phyloP scores from a whole-genome alignment of 2,113 vertebrate genomes.

The Semicossyphus pulcher region DNA sequence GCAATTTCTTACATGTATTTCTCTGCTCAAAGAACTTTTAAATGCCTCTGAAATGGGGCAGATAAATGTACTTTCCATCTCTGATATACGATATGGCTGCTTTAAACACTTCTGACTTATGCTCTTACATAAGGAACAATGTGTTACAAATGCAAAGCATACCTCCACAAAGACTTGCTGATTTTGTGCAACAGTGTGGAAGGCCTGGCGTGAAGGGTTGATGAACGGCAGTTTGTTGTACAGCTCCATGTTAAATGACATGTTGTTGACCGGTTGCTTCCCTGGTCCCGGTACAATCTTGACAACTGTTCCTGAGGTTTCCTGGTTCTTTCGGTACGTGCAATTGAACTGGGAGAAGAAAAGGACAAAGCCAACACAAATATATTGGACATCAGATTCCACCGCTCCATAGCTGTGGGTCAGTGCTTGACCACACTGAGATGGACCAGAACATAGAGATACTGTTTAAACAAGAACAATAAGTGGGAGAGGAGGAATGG shows the following conservation, averaged over 20 bases:
- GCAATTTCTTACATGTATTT: too few relatives aligned
- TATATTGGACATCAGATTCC: conserved; percentile 37
- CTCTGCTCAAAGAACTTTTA: too few relatives aligned
- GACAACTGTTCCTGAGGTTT: conserved; percentile 2
- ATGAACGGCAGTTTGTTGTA: conserved; percentile 84
- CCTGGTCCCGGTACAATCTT: conserved; percentile 30
- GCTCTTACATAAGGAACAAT: neutral
- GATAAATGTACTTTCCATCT: too few relatives aligned
- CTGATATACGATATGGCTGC: neutral
- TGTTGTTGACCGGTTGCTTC: conserved; percentile 70
- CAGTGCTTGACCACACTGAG: conserved; percentile 19
- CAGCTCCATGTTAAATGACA: conserved; percentile 91
- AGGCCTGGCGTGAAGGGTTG: conserved; percentile 81
- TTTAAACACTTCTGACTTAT: neutral
- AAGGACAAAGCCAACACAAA: conserved; percentile 49
- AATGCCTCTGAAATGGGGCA: too few relatives aligned
- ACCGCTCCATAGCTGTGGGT: conserved; percentile 10
- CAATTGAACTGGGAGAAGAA: conserved; percentile 90
- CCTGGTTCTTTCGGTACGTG: conserved; percentile 80
- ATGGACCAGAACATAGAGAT: neutral
- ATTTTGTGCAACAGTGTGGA: conserved; percentile 87
- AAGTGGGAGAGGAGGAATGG: conserved; percentile 12
- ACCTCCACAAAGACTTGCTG: conserved; percentile 92
- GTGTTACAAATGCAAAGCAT: conserved; percentile 27
- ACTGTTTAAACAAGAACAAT: conserved; percentile 38